Evolutionary conservation across 2,888 invertebrate species (phyloP).

Genomic region (Drosophila lacicola): DNA sequence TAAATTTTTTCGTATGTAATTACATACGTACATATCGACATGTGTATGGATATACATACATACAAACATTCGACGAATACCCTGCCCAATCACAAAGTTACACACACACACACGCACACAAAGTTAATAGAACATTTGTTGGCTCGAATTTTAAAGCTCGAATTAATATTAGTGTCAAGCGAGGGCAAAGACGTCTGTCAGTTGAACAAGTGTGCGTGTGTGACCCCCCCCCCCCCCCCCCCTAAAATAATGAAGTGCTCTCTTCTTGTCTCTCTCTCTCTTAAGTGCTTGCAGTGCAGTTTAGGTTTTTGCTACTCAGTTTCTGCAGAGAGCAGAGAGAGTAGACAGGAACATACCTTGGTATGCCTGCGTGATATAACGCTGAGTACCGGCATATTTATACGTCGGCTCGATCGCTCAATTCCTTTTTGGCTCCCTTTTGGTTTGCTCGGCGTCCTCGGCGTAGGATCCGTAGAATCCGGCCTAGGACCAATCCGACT

Average conservation of each 20-base stretch:
- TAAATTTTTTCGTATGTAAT: slow-evolving; percentile 4
- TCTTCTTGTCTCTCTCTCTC: neutral
- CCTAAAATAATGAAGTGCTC: neutral
- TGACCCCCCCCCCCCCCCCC: neutral
- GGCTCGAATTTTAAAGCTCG: slow-evolving; percentile 3
- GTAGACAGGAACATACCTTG: slow-evolving; percentile 30
- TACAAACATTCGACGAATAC: neutral
- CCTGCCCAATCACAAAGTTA: too few species aligned
- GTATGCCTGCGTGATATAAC: slow-evolving; percentile 33
- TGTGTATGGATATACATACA: neutral
- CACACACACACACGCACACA: neutral
- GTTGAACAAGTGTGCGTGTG: neutral
- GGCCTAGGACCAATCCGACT: slow-evolving; percentile 6
- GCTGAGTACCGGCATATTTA: slow-evolving; percentile 48
- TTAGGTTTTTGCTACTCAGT: neutral
- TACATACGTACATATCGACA: neutral
- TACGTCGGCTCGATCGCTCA: neutral
- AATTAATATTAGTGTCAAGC: slow-evolving; percentile 8
- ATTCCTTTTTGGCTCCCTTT: neutral
- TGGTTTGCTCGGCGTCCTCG: neutral
- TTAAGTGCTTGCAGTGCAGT: neutral
- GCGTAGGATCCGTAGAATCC: neutral
- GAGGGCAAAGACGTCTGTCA: neutral
- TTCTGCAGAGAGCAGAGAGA: neutral
- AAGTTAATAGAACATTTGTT: slow-evolving; percentile 4